Evolutionary conservation across 2,797 vertebrate species (phyloP).

Genomic region (Rhinella marina): DNA sequence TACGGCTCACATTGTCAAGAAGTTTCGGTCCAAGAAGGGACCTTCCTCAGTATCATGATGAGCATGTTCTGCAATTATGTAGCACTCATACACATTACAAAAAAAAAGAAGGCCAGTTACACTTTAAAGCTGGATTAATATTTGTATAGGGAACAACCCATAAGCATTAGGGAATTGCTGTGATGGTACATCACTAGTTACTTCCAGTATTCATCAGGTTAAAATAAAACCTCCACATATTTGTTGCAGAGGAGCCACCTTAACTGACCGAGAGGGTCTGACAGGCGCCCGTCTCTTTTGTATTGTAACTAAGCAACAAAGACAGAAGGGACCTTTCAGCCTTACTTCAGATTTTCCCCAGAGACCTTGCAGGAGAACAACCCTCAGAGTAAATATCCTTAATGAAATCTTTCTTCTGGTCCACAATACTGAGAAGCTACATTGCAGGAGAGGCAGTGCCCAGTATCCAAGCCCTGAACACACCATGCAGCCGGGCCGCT

Average conservation of each 20-base stretch:
- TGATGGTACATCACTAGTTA: not conserved
- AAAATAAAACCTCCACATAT: not conserved
- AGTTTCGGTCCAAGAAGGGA: too few species aligned
- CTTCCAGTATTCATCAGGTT: not conserved
- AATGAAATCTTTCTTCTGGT: constrained; percentile 4
- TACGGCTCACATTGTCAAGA: too few species aligned
- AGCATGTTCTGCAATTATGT: too few species aligned
- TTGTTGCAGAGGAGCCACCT: constrained; percentile 4
- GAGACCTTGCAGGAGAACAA: constrained; percentile 30
- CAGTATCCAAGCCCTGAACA: not conserved
- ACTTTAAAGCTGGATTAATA: too few species aligned
- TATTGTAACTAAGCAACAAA: constrained; percentile 58
- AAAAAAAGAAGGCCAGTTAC: too few species aligned
- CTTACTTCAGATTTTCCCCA: constrained; percentile 35
- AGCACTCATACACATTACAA: too few species aligned
- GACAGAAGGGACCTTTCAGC: constrained; percentile 49
- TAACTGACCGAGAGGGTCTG: constrained; percentile 29
- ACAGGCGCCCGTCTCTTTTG: constrained; percentile 17
- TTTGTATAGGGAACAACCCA: too few species aligned
- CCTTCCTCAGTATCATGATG: too few species aligned
- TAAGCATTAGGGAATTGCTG: not conserved
- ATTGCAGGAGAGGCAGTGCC: not conserved
- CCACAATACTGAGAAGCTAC: too few species aligned
- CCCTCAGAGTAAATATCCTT: constrained; percentile 29
- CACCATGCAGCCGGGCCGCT: not conserved